A percentile compares a stretch with the other conserved stretches of the same genome.
phyloP scores from a whole-genome alignment of 2,888 invertebrate species.

The Criorhina ranunculi region DNA sequence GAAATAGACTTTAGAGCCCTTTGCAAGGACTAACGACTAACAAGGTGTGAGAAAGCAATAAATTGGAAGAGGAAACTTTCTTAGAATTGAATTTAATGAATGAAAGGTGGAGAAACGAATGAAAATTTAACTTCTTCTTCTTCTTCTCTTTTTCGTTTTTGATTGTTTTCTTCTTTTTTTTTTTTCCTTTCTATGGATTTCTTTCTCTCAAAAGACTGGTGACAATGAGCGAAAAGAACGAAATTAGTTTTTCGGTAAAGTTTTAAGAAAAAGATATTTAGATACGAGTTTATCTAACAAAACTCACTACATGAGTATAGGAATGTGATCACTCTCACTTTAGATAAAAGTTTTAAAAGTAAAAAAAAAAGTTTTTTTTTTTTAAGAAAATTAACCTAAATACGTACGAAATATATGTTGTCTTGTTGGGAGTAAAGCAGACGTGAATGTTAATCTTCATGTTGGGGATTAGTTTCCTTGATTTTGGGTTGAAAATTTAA shows the following conservation, averaged over 20 bases:
- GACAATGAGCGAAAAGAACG: slow-evolving; percentile 22
- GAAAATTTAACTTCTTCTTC: slow-evolving; percentile 46
- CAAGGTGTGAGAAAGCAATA: slow-evolving; percentile 43
- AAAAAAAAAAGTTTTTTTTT: no score
- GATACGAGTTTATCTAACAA: neutral
- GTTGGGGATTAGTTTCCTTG: no score
- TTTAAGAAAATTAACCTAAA: no score
- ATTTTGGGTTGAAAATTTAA: no score
- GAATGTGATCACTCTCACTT: no score
- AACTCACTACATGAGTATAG: no score
- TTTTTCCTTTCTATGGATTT: neutral
- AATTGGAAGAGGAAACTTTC: slow-evolving; percentile 52
- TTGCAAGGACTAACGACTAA: neutral
- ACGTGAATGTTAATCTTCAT: no score
- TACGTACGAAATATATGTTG: no score
- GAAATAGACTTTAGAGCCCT: neutral
- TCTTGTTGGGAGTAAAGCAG: no score
- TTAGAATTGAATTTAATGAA: slow-evolving; percentile 52
- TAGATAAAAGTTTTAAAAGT: no score
- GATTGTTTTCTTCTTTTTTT: slow-evolving; percentile 12
- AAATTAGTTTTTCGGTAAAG: slow-evolving; percentile 38
- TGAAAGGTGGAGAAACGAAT: slow-evolving; percentile 13
- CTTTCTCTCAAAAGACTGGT: neutral
- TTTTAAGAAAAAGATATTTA: neutral
- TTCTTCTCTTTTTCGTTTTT: no score